phyloP scores from a whole-genome alignment of 2,888 invertebrate species.

The Brenthis ino region DNA sequence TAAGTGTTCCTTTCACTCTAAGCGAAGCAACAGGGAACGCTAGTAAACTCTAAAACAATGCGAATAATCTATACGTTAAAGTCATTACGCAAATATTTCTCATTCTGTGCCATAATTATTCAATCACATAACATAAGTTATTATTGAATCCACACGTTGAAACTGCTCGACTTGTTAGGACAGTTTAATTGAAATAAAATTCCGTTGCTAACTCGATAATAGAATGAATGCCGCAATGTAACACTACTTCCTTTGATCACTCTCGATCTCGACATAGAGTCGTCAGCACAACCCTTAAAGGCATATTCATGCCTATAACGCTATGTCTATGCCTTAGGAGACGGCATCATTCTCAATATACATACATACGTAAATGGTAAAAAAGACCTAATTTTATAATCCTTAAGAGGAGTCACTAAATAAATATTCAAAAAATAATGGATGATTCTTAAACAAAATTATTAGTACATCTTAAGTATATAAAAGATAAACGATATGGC shows the following conservation, averaged over 20 bases:
- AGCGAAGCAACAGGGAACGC: no score
- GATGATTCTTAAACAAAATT: no score
- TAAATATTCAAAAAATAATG: no score
- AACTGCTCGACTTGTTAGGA: not conserved
- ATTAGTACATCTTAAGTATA: no score
- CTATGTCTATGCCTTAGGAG: no score
- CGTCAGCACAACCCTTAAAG: not conserved
- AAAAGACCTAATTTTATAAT: no score
- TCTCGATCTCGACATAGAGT: not conserved
- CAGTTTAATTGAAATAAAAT: conserved; percentile 12
- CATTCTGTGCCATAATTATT: not conserved
- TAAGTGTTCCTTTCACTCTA: no score
- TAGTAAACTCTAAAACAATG: no score
- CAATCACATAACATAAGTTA: not conserved
- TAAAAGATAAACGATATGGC: no score
- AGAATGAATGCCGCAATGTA: conserved; percentile 14
- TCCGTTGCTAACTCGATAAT: conserved; percentile 6
- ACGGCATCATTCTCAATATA: not conserved
- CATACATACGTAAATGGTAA: no score
- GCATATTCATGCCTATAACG: not conserved
- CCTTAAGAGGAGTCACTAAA: no score
- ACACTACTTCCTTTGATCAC: conserved; percentile 10
- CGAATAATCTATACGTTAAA: not conserved
- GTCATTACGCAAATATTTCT: not conserved
- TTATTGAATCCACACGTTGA: not conserved